Evolutionary conservation across 1,140 invertebrate species (phyloP), one percentile per base, ranked within the genome.

Genomic region (Aphelinus certus): DNA sequence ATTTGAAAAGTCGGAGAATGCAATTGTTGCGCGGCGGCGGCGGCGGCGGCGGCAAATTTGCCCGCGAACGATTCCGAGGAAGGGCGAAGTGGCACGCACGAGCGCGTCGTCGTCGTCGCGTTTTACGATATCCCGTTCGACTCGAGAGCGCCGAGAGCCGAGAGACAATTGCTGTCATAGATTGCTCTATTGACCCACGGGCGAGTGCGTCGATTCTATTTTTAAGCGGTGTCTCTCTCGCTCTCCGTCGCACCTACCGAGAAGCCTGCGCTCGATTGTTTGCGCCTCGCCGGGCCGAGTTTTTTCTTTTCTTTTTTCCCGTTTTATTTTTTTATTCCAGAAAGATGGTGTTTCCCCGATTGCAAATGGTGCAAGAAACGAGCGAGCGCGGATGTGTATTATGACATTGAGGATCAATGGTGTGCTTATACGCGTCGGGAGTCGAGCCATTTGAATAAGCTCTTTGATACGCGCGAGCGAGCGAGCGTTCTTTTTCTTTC

Each of bases 191-290:
- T 79, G 77, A 81, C 68, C 73, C 58, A 55, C 70, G 73, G 58
- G 51, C 61, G 71, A 78, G 73, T 79, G 70, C 80, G 78, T 80
- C 81, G 76, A 79, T 76, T 78, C 79, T 79, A 82, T 79, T 81
- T 80, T 80, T 80, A 81, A 74, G 60, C 60, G 26, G 42, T 60
- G n/a, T 71, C 45, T 48, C 57, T 43, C 46, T 2, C n/a, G 1
- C 61, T 42, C 46, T 7, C 7, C 42, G n/a, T 42, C 3, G n/a
- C 58, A 61, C 9, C 6, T 42, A 43, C n/a, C n/a, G n/a, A 10
- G 58, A 61, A 43, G 26, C 42, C 3, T 6, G 58, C 51, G 4
- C 51, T 60, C 49, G 42, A 68, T 56, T 48, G 55, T 57, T 10
- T 68, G 66, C 45, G 55, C 26, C 26, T 26, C 26, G 26, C 26